Evolutionary conservation across 2,797 vertebrate species (phyloP).

Genomic region (Austrolebias charrua): DNA sequence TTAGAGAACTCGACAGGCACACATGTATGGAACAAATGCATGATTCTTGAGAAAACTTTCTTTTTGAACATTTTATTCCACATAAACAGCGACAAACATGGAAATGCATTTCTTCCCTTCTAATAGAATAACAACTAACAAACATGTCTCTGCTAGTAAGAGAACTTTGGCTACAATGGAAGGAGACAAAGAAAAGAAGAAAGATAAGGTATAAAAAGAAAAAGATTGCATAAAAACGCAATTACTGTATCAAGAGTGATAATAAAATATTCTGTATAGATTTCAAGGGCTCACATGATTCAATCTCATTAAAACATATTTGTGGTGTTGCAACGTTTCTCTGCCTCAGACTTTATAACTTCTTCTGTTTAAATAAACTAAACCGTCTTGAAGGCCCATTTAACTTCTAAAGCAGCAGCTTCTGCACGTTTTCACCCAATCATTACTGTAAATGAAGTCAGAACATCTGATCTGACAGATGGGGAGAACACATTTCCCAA

Average conservation of each 20-base stretch:
- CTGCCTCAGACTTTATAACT: conserved; percentile 21
- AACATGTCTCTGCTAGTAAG: conserved; percentile 43
- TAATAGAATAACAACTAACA: conserved; percentile 34
- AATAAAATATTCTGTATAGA: conserved; percentile 40
- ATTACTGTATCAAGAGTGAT: conserved; percentile 37
- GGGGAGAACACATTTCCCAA: not conserved
- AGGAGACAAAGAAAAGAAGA: conserved; percentile 10
- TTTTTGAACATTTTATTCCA: conserved; percentile 65
- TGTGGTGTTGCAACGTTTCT: conserved; percentile 9
- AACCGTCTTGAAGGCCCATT: conserved; percentile 5
- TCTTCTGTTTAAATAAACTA: conserved; percentile 14
- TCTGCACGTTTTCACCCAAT: conserved; percentile 18
- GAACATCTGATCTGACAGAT: conserved; percentile 15
- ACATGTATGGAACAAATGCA: not conserved
- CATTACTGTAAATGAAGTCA: conserved; percentile 26
- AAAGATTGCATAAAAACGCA: conserved; percentile 30
- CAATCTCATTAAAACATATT: conserved; percentile 23
- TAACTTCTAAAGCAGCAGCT: not conserved
- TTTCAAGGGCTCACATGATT: conserved; percentile 26
- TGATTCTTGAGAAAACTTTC: conserved; percentile 29
- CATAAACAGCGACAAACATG: conserved; percentile 53
- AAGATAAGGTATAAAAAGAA: conserved; percentile 29
- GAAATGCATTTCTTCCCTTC: conserved; percentile 38
- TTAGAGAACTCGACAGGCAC: not conserved
- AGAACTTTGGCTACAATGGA: conserved; percentile 31